Base-by-base conservation (phyloP, 92 coral and sea anemone genomes). In the Siderastrea radians region DNA sequence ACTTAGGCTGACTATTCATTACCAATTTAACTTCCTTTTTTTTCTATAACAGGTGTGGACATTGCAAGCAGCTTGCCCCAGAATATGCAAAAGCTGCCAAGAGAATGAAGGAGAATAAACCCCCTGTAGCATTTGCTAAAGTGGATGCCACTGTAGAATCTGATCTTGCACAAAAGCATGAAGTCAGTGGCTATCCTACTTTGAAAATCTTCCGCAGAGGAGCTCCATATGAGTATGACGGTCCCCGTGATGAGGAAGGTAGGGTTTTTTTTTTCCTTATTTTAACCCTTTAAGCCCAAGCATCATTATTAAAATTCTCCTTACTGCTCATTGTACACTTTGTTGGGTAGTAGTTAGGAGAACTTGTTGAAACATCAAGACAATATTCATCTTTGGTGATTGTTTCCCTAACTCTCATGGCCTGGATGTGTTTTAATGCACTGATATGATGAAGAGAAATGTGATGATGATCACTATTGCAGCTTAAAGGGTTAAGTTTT, bases 51-150 rank as follows among this genome's bases (percentile, higher is more conserved):
- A 97, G 99, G 99, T 97, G 99, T 94, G 99, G 99, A 6, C 99
- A 97, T 84, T 97, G 99, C 69, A 95, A 97, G 82, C 17, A 86
- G 1, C 88, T 97, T 64, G 99, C 98, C 17, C 99, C 99, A 14
- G 95, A 93, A 67, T 97, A 97, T 87, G 97, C 95, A 58, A 96
- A 96, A 86, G 99, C 99, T 69, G 99, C 99, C 4, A 92, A 94
- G 81, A 92, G 77, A 66, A 90, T 97, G 92, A 97, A 97, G 82
- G 74, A 68, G 49, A 92, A 73, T 66, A 89, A 89, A n/a, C 99
- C 97, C 19, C 99, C 99, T 76, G 98, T 97, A 5, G 78, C 93
- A 12, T 86, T 97, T 74, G 99, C 98, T 71, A 94, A 96, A 78
- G 98, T 97, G 60, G 99, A 97, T 65, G 99, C 99, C 1, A 97